These are phyloP conservation scores for Atta colombica DNA, from an alignment of 1,140 invertebrate species.

Conservation along the genomic window DNA sequence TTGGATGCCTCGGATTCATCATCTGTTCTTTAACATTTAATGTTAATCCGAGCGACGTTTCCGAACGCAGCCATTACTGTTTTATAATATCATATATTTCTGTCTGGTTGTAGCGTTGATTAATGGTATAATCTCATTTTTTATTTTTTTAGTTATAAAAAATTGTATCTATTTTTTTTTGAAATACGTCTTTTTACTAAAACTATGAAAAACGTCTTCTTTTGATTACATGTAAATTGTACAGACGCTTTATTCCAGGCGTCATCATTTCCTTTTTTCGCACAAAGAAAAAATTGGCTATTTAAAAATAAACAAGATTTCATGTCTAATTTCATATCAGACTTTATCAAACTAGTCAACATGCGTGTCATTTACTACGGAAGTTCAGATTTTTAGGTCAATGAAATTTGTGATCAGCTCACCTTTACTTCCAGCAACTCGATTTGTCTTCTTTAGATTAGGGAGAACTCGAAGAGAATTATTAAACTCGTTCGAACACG, in stretches of 20 bases:
- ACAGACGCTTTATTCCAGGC: not conserved
- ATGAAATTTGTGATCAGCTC: constrained; percentile 6
- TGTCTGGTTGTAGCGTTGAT: not conserved
- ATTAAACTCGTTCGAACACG: constrained; percentile 9
- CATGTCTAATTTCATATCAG: not conserved
- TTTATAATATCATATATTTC: not conserved
- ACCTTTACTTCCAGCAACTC: constrained; percentile 23
- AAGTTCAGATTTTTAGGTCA: constrained; percentile 49
- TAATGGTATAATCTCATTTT: not conserved
- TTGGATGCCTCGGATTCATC: too few relatives aligned
- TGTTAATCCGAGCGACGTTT: too few relatives aligned
- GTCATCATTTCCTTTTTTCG: not conserved
- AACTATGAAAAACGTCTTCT: not conserved
- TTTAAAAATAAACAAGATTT: constrained; percentile 7
- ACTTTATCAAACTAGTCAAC: constrained; percentile 4
- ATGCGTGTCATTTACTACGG: not conserved
- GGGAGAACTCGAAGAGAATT: not conserved
- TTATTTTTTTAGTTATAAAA: not conserved
- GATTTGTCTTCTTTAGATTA: constrained; percentile 33
- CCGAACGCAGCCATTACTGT: too few relatives aligned
- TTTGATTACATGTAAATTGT: too few relatives aligned
- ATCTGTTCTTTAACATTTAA: too few relatives aligned
- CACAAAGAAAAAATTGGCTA: not conserved
- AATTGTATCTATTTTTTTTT: not conserved
- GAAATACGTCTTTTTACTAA: not conserved